Percentiles rank a stretch among this genome's conserved stretches.
Evolutionary conservation across 2,888 invertebrate genomes (phyloP).

Genomic region (Synergus japonicus): DNA sequence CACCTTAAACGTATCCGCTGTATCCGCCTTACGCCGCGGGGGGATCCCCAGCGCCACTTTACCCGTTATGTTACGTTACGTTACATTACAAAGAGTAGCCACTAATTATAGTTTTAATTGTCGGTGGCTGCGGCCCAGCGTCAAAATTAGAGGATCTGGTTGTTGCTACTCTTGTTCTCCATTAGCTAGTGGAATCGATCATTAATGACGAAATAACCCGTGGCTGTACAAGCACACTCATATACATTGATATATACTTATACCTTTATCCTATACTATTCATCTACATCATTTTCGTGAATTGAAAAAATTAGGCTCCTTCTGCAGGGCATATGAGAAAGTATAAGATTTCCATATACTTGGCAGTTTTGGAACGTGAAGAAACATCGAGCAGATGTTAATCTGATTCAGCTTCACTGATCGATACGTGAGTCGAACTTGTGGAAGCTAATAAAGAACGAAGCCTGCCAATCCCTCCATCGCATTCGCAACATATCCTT

Average conservation of each 20-base stretch:
- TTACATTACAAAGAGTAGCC: constrained; percentile 47
- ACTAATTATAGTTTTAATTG: constrained; percentile 65
- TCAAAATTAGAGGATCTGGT: constrained; percentile 61
- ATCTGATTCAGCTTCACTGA: background rate
- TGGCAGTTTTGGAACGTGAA: background rate
- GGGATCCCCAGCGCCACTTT: constrained; percentile 12
- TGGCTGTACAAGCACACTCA: too few relatives aligned
- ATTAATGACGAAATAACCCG: background rate
- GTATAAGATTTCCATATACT: background rate
- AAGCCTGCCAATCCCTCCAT: constrained; percentile 63
- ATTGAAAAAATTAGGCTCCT: too few relatives aligned
- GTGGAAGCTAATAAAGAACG: constrained; percentile 47
- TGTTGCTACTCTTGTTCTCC: constrained; percentile 52
- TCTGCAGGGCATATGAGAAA: too few relatives aligned
- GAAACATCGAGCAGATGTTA: background rate
- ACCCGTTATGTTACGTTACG: background rate
- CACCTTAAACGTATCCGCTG: background rate
- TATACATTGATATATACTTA: too few relatives aligned
- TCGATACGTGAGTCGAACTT: constrained; percentile 46
- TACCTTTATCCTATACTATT: too few relatives aligned
- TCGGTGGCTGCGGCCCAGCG: constrained; percentile 50
- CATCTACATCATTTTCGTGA: too few relatives aligned
- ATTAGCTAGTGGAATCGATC: background rate
- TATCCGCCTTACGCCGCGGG: constrained; percentile 28
- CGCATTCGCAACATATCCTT: constrained; percentile 50